These are phyloP conservation scores for Misgurnus mizolepis DNA, from an alignment of 2,113 vertebrate genomes.

Conservation along the genomic window DNA sequence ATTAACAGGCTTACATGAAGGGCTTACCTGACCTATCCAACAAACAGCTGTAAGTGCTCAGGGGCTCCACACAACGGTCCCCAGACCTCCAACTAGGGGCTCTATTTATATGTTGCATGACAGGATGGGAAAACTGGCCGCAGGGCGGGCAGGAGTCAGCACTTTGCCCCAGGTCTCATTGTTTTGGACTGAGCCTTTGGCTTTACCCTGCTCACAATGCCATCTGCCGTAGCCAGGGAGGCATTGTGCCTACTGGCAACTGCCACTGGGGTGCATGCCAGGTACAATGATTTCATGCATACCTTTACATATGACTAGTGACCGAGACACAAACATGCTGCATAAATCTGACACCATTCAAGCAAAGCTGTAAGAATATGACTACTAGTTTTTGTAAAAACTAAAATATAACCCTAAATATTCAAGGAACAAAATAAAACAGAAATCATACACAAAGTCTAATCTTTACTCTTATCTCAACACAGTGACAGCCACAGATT, in stretches of 20 bases:
- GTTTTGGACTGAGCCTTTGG: constrained; percentile 73
- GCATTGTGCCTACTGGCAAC: constrained; percentile 73
- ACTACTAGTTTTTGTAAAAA: no score
- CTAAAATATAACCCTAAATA: neutral
- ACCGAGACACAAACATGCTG: neutral
- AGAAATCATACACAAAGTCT: no score
- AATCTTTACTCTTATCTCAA: neutral
- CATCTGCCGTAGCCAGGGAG: constrained; percentile 58
- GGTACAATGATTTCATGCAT: constrained; percentile 53
- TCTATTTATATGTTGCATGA: constrained; percentile 76
- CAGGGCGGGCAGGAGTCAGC: constrained; percentile 73
- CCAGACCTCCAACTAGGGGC: constrained; percentile 61
- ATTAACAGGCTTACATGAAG: constrained; percentile 57
- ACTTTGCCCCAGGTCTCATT: constrained; percentile 75
- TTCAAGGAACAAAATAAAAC: neutral
- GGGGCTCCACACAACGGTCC: constrained; percentile 69
- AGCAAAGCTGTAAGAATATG: neutral
- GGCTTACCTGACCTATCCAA: constrained; percentile 76
- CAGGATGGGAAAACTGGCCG: constrained; percentile 61
- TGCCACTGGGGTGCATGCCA: constrained; percentile 55
- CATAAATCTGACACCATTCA: neutral
- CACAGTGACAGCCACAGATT: constrained; percentile 27
- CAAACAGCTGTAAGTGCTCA: constrained; percentile 66
- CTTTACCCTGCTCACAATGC: constrained; percentile 61
- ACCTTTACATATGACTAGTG: constrained; percentile 34